phyloP scores from a whole-genome alignment of 2,888 invertebrate species.

The Gortyna flavago region DNA sequence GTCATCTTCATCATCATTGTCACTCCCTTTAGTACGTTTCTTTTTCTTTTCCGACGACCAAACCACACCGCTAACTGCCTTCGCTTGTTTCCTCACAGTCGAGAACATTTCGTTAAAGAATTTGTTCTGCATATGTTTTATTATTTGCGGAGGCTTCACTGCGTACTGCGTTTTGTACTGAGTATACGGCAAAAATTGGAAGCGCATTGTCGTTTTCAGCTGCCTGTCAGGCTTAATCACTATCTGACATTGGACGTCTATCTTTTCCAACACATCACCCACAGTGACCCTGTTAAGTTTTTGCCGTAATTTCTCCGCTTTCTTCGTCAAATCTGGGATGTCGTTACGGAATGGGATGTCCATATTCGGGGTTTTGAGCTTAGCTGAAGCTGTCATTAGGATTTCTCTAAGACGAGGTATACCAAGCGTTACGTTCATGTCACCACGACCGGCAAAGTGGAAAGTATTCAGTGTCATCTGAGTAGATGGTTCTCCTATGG shows the following conservation, averaged over 20 bases:
- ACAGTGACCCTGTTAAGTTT: conserved; percentile 94
- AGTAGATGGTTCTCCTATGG: conserved; percentile 99
- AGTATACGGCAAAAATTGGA: conserved; percentile 93
- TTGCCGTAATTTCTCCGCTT: conserved; percentile 92
- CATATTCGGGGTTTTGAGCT: conserved; percentile 98
- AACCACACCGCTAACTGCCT: conserved; percentile 86
- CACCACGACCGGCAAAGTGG: conserved; percentile 99
- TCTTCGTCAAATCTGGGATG: conserved; percentile 84
- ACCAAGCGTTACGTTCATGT: conserved; percentile 99
- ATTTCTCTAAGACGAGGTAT: conserved; percentile 99
- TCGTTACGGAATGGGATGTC: conserved; percentile 94
- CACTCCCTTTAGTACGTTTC: conserved; percentile 74
- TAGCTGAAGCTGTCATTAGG: conserved; percentile 98
- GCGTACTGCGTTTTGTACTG: conserved; percentile 93
- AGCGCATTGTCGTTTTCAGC: conserved; percentile 92
- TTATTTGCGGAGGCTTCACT: conserved; percentile 92
- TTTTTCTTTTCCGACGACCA: conserved; percentile 88
- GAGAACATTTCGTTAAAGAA: conserved; percentile 93
- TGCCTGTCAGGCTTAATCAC: conserved; percentile 89
- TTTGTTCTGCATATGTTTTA: conserved; percentile 93
- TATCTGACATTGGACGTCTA: conserved; percentile 91
- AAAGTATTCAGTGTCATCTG: conserved; percentile 99
- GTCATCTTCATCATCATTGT: conserved; percentile 84
- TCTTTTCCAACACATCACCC: conserved; percentile 93
- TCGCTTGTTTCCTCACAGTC: conserved; percentile 90